Percentiles rank a stretch among this genome's conserved stretches.
Evolutionary conservation across 2,113 vertebrate genomes (phyloP).

Genomic region (Alouatta palliata): DNA sequence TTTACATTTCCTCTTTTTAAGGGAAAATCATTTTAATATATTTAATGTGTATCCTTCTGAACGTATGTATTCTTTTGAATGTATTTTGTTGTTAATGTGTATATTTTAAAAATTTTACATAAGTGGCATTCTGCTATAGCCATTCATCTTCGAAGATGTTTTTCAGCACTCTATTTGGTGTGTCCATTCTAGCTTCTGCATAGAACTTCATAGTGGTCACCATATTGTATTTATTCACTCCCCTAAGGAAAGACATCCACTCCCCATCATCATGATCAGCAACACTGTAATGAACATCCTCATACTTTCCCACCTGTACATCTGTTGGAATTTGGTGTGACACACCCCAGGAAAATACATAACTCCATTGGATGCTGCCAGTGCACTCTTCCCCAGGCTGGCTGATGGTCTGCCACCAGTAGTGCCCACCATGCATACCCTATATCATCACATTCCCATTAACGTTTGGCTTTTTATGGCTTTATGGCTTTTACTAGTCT

Average conservation of each 20-base stretch:
- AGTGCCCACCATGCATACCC: accelerated
- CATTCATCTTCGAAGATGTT: not conserved
- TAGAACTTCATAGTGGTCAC: not conserved
- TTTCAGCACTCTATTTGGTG: not conserved
- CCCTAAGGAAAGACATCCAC: not conserved
- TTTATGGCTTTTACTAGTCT: not conserved
- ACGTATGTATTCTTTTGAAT: not conserved
- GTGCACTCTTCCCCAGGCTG: not conserved
- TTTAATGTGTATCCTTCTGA: not conserved
- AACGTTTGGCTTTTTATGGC: not conserved
- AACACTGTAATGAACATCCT: not conserved
- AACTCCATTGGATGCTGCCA: not conserved
- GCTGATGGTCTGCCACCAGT: accelerated
- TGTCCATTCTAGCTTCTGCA: not conserved
- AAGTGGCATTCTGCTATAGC: not conserved
- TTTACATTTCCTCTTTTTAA: not conserved
- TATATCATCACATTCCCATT: not conserved
- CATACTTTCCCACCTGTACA: not conserved
- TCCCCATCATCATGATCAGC: not conserved
- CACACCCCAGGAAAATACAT: not conserved
- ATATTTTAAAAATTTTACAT: not conserved
- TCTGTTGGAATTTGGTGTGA: not conserved
- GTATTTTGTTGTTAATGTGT: not conserved
- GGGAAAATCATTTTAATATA: not conserved
- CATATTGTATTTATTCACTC: not conserved